Evolutionary conservation across 2,113 vertebrate species (phyloP), one percentile per base, ranked within the genome.

Genomic region (Capreolus pygargus): DNA sequence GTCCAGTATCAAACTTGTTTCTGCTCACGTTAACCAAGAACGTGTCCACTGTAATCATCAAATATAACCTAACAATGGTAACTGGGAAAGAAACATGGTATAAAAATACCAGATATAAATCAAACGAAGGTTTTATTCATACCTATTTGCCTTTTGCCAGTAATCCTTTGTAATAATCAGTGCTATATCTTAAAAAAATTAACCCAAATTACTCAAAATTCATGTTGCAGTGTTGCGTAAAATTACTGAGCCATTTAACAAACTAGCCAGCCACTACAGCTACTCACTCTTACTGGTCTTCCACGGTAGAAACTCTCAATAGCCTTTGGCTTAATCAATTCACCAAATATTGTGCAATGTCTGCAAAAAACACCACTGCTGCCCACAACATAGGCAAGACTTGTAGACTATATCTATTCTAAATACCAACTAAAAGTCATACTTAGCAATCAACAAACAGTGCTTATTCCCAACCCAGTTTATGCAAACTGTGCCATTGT

Each of bases 121-220:
- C 61, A 96, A 82, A 86, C 81, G 21, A 78, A 79, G 25, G 52
- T 82, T 92, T 96, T 60, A 86, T 28, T 70, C 57, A 92, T 47
- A 89, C 4, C 28, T 87, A 54, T 74, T 70, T 92, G 83, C 30
- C 55, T 36, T 88, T 88, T 88, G 16, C 23, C 28, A 84, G 76
- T 61, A 95, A 85, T 89, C 25, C 23, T 83, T 78, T 60, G 36
- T 60, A 92, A 79, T 86, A 74, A 89, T 78, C 54, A 55, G 21
- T 79, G 90, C 60, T 90, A 11, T 33, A 52, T 57, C 50, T 81
- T 60, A 91, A 91, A 39, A 23, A 83, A 91, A 95, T 86, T 95
- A 86, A 86, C 10, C 54, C 85, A 52, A 86, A 93, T 82, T 45
- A 86, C 21, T 70, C 91, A 94, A 91, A 97, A 95, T 78, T 96